Percentiles rank a stretch among this genome's conserved stretches.
Evolutionary conservation across 2,113 vertebrate species (phyloP).

Genomic region (Poecile atricapillus): DNA sequence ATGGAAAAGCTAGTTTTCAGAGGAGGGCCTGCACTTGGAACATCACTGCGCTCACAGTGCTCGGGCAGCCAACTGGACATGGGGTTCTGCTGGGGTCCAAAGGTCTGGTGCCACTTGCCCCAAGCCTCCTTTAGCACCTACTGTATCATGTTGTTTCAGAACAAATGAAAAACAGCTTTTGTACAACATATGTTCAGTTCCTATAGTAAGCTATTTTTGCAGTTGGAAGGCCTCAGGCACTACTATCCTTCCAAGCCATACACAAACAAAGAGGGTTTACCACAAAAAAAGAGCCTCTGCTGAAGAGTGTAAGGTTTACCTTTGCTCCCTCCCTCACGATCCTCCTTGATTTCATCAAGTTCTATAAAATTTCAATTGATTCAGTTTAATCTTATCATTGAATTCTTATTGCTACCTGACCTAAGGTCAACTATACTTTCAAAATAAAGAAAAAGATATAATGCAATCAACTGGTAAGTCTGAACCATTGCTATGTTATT

Average conservation of each 20-base stretch:
- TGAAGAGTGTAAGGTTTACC: conserved; percentile 28
- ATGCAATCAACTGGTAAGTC: neutral
- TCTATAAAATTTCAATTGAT: neutral
- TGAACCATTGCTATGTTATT: neutral
- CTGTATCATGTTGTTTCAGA: conserved; percentile 42
- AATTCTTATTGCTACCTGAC: neutral
- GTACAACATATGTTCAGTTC: conserved; percentile 54
- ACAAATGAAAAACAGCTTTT: conserved; percentile 66
- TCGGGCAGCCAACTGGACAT: fast-evolving
- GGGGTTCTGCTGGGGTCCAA: neutral
- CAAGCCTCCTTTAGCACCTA: neutral
- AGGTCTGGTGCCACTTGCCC: neutral
- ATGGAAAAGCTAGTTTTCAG: neutral
- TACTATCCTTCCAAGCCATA: conserved; percentile 36
- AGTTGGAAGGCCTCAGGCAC: conserved; percentile 59
- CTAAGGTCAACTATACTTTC: neutral
- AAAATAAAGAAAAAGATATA: neutral
- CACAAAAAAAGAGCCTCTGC: conserved; percentile 37
- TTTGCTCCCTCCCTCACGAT: conserved; percentile 23
- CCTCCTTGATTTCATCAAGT: neutral
- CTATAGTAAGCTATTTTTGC: conserved; percentile 60
- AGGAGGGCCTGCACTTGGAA: neutral
- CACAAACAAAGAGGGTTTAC: conserved; percentile 47
- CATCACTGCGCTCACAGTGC: fast-evolving
- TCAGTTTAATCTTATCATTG: neutral